These are phyloP conservation scores for Scrobipalpa atriplicella DNA, from an alignment of 2,888 invertebrate genomes.

Conservation along the genomic window DNA sequence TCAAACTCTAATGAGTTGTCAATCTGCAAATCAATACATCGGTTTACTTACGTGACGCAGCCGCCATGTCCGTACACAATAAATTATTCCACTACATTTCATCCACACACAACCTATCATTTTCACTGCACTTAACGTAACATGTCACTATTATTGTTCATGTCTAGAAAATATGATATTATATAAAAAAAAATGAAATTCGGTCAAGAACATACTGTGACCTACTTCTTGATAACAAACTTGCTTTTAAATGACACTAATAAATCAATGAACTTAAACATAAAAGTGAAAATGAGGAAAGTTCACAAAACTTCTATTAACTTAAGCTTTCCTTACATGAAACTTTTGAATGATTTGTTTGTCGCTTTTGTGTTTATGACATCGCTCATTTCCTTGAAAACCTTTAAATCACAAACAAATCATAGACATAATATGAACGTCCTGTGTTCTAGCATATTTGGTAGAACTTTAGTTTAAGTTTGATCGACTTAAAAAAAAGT, in stretches of 20 bases:
- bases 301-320: background rate
- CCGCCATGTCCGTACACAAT: constrained; percentile 11
- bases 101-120: constrained; percentile 20
- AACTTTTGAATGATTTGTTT: constrained; percentile 3
- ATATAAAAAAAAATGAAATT: background rate
- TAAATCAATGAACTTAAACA: constrained; percentile 8
- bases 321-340: background rate
- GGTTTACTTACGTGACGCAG: constrained; percentile 15
- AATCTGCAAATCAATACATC: constrained; percentile 12
- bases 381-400: background rate
- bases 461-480: no score
- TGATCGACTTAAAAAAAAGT: no score
- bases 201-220: constrained; percentile 9
- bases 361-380: background rate
- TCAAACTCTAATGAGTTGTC: background rate
- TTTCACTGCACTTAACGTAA: constrained; percentile 29
- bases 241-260: background rate
- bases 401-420: no score
- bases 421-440: no score
- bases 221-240: background rate
- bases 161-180: background rate
- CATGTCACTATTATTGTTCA: constrained; percentile 2
- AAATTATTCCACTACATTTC: constrained; percentile 1
- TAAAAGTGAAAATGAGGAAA: background rate
- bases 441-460: no score